A percentile compares a stretch with the other conserved stretches of the same genome.
Conservation (phyloP, 2,888 invertebrate genomes). For the Amphipoea oculea region DNA sequence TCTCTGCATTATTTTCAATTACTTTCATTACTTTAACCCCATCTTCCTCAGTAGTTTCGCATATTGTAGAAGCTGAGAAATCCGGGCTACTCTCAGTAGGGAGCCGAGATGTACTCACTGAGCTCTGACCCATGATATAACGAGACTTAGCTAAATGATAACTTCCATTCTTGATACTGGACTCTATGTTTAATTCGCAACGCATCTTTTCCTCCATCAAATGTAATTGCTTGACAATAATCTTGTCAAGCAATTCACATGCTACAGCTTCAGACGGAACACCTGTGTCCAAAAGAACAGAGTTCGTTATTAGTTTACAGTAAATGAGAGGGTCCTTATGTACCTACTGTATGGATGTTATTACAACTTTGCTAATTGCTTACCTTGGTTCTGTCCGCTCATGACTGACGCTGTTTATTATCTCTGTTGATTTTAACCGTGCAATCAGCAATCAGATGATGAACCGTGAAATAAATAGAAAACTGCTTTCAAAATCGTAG, state of each 20-base stretch:
- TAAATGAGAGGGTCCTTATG: neutral
- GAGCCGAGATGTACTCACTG: conserved; percentile 93
- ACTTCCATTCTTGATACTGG: conserved; percentile 92
- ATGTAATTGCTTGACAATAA: conserved; percentile 92
- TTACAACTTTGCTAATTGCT: conserved; percentile 21
- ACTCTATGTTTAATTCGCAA: conserved; percentile 93
- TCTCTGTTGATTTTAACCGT: neutral
- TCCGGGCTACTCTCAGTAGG: conserved; percentile 92
- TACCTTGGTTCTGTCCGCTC: conserved; percentile 47
- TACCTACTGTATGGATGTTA: neutral
- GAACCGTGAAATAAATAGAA: neutral
- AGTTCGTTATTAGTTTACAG: neutral
- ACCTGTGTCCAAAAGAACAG: conserved; percentile 31
- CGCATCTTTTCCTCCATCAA: conserved; percentile 94
- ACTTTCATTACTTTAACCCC: conserved; percentile 84
- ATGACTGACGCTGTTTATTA: conserved; percentile 14
- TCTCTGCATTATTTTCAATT: conserved; percentile 75
- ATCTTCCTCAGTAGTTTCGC: conserved; percentile 82
- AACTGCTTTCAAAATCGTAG: neutral
- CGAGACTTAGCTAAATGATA: conserved; percentile 94
- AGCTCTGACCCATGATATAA: conserved; percentile 94
- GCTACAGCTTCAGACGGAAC: conserved; percentile 78
- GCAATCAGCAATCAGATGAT: neutral
- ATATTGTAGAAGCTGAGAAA: conserved; percentile 82
- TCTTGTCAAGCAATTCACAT: conserved; percentile 92